Conservation (phyloP, 2,888 invertebrate genomes). For the Chydorus sphaericus region DNA sequence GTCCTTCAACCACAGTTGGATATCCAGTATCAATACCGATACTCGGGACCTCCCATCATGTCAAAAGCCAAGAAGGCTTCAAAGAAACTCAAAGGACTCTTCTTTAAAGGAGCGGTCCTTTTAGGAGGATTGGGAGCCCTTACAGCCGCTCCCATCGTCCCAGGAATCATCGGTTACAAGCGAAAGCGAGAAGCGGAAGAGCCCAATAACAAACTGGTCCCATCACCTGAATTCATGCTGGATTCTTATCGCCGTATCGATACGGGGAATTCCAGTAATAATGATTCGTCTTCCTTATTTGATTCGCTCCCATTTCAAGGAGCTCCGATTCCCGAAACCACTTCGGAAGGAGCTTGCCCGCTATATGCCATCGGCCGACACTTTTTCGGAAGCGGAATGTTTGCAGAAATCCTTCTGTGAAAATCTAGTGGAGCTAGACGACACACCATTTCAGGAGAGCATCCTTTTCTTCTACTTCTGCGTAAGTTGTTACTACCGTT, state of each 20-base stretch:
- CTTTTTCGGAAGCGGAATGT: slow-evolving; percentile 20
- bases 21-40: slow-evolving; percentile 14
- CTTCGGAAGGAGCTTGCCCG: slow-evolving; percentile 18
- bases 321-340: slow-evolving; percentile 17
- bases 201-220: not conserved
- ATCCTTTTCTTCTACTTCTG: slow-evolving; percentile 16
- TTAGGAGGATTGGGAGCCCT: slow-evolving; percentile 11
- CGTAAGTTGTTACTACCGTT: slow-evolving; percentile 17
- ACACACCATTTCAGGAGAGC: slow-evolving; percentile 14
- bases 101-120: slow-evolving; percentile 13
- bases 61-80: slow-evolving; percentile 2
- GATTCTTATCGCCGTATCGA: not conserved
- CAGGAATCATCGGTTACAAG: slow-evolving; percentile 6
- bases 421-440: slow-evolving; percentile 16
- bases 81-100: slow-evolving; percentile 13
- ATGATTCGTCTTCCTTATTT: slow-evolving; percentile 14
- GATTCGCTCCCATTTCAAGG: slow-evolving; percentile 18
- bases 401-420: slow-evolving; percentile 21
- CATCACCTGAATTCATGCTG: not conserved
- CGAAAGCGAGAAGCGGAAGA: not conserved
- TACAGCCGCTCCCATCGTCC: slow-evolving; percentile 6
- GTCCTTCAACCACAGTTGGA: slow-evolving; percentile 3
- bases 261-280: not conserved
- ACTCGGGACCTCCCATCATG: slow-evolving; percentile 13
- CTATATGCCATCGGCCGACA: slow-evolving; percentile 17